A percentile compares a stretch with the other conserved stretches of the same genome.
Evolutionary conservation across 2,113 vertebrate genomes (phyloP).

Genomic region (Cervus canadensis): DNA sequence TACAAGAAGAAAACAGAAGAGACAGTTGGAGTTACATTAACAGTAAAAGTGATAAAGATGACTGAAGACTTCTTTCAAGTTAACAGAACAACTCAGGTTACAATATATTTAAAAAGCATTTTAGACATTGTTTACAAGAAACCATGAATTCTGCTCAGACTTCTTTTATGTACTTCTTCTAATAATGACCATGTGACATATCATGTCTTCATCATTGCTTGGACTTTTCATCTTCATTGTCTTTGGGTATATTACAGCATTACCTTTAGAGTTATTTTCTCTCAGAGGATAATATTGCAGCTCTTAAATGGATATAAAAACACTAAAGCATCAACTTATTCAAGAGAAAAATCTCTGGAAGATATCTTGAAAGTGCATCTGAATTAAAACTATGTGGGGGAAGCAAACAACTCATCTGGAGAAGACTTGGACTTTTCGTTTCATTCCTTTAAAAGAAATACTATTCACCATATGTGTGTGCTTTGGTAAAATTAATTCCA

Average conservation of each 20-base stretch:
- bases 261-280: background rate
- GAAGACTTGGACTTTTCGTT: background rate
- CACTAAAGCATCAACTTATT: conserved; percentile 69
- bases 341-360: background rate
- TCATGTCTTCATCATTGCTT: background rate
- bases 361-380: background rate
- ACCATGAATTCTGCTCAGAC: background rate
- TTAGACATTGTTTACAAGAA: conserved; percentile 63
- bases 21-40: conserved; percentile 92
- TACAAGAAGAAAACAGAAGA: conserved; percentile 82
- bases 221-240: background rate
- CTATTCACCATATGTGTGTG: background rate
- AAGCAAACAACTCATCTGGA: background rate
- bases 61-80: conserved; percentile 65
- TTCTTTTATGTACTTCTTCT: background rate
- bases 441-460: background rate
- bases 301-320: conserved; percentile 67
- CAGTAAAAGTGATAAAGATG: conserved; percentile 77
- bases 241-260: background rate
- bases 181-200: background rate
- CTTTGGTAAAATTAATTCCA: background rate
- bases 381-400: background rate
- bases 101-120: conserved; percentile 28
- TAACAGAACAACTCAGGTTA: conserved; percentile 56
- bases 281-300: background rate